Base-by-base conservation (phyloP, 2,113 vertebrate species). In the Rana temporaria region DNA sequence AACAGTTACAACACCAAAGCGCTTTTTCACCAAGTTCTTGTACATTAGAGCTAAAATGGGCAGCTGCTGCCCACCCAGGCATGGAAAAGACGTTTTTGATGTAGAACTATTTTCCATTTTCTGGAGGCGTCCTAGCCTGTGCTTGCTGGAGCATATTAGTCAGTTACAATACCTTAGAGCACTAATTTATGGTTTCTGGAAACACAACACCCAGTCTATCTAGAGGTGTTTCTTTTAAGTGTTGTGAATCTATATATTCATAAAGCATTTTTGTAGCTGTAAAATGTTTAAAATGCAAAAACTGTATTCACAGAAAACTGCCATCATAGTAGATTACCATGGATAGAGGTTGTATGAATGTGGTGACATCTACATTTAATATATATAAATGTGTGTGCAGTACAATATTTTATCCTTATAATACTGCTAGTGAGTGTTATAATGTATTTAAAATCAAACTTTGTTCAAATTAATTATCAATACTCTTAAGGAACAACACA, bases 121-220 rank as follows among this genome's bases (percentile, higher is more conserved):
- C 72, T 75, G 56, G 72, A 62, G 72, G 72, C 72, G 72, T 60
- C 60, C 1, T n/a, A 42, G 38, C 57, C 11, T 19, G 38, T 75
- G 18, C 71, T 59, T 59, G 20, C 55, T 74, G 72, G 72, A 75
- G 72, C 34, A 57, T 22, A 75, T 75, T 75, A 75, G 72, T 75
- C 72, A 75, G 72, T 75, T 57, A 75, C 72, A 42, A 75, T 60
- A 75, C 56, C 72, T 75, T 75, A 56, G 72, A 75, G 56, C 59
- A 75, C 72, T 62, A 42, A 75, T 60, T 75, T 75, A 60, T 75
- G 56, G 32, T 60, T 32, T 75, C 15, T 71, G 56, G 56, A 75
- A 75, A 62, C 42, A 62, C 9, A 59, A 75, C 19, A 62, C 30
- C 12, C 26, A 59, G 56, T 16, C 32, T 42, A 57, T 62, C 17